Evolutionary conservation across 2,113 vertebrate genomes (phyloP).

Genomic region (Gnathonemus longibarbis): DNA sequence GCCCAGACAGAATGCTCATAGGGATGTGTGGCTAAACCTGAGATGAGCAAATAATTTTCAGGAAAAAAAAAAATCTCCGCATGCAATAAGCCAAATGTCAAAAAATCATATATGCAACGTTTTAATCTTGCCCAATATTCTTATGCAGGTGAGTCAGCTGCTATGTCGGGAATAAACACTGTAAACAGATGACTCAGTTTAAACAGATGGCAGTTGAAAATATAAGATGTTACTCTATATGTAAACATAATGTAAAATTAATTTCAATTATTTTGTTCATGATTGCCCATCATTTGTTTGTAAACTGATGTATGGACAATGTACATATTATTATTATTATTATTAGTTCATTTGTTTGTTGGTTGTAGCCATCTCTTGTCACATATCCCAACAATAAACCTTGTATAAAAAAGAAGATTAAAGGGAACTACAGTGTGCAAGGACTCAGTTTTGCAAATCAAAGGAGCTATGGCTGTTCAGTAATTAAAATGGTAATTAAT

Average conservation of each 20-base stretch:
- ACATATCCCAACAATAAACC: not conserved
- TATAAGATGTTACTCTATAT: not conserved
- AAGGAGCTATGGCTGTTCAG: slow-evolving; percentile 31
- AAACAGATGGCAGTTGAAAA: not conserved
- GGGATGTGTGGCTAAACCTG: not conserved
- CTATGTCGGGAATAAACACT: not conserved
- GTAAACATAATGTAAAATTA: not conserved
- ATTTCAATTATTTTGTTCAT: not conserved
- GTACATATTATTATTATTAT: not conserved
- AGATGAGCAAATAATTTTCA: not conserved
- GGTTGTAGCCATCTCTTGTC: not conserved
- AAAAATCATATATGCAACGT: not conserved
- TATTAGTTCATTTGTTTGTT: not conserved
- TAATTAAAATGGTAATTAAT: slow-evolving; percentile 36
- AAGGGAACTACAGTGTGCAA: slow-evolving; percentile 22
- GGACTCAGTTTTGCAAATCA: slow-evolving; percentile 21
- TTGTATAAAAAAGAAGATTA: slow-evolving; percentile 26
- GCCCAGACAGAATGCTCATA: not conserved
- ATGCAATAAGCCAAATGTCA: not conserved
- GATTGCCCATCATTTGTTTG: slow-evolving; percentile 30
- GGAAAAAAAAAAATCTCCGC: not conserved
- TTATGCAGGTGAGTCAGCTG: not conserved
- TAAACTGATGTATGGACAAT: not conserved
- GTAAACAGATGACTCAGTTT: not conserved
- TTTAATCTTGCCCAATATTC: not conserved